Evolutionary conservation across 2,888 invertebrate genomes (phyloP).

Genomic region (Agonopterix heracliana): DNA sequence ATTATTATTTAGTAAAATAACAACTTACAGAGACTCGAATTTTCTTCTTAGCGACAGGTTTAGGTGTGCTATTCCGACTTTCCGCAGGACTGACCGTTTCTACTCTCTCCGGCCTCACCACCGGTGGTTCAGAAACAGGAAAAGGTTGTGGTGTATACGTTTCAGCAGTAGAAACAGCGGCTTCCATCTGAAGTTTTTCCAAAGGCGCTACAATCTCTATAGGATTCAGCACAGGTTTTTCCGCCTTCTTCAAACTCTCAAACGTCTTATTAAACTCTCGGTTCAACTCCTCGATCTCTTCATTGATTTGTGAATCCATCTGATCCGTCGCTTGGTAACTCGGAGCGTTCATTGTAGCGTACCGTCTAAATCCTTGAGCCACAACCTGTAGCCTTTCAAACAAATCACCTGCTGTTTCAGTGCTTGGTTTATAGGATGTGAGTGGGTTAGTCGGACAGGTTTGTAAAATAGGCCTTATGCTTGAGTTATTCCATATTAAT

Average conservation of each 20-base stretch:
- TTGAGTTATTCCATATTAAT: conserved; percentile 82
- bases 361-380: conserved; percentile 81
- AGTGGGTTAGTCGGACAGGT: conserved; percentile 50
- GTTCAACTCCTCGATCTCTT: conserved; percentile 63
- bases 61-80: conserved; percentile 20
- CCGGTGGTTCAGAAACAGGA: neutral
- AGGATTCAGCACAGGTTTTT: conserved; percentile 3
- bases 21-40: conserved; percentile 54
- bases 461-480: conserved; percentile 69
- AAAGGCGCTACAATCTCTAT: conserved; percentile 10
- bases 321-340: conserved; percentile 32
- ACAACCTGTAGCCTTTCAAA: conserved; percentile 81
- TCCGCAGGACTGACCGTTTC: conserved; percentile 2
- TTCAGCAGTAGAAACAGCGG: neutral
- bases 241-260: conserved; percentile 42
- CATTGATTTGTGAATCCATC: conserved; percentile 49
- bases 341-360: conserved; percentile 57
- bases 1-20: neutral
- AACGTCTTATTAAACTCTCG: conserved; percentile 63
- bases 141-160: neutral
- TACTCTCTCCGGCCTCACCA: too few species aligned
- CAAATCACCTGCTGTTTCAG: conserved; percentile 53
- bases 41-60: conserved; percentile 63
- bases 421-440: conserved; percentile 36
- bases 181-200: too few species aligned